Conservation (phyloP, 2,797 vertebrate species). For the Australoheros facetus region DNA sequence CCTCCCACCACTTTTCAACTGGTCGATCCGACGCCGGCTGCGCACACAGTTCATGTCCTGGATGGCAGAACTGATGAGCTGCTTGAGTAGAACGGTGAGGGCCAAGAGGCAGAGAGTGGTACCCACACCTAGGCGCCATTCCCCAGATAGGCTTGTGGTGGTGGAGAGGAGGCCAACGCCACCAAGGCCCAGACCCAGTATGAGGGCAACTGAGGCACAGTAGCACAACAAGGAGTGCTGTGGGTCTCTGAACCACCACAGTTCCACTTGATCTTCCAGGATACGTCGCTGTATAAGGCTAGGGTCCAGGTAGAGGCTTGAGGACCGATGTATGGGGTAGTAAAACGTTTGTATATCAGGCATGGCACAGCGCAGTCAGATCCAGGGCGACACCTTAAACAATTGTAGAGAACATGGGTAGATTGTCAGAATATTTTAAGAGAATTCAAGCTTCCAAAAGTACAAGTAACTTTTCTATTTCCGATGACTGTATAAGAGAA, state of each 20-base stretch:
- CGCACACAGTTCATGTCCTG: conserved; percentile 98
- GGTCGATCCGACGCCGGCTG: conserved; percentile 86
- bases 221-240: conserved; percentile 91
- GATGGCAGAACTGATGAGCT: conserved; percentile 94
- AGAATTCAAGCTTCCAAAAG: background rate
- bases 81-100: conserved; percentile 91
- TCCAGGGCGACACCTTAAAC: background rate
- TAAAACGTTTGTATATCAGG: conserved; percentile 80
- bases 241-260: conserved; percentile 95
- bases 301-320: conserved; percentile 64
- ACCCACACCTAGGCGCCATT: conserved; percentile 92
- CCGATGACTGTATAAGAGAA: background rate
- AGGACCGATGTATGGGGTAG: conserved; percentile 11
- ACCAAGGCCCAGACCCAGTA: conserved; percentile 88
- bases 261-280: conserved; percentile 90
- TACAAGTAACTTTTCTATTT: background rate
- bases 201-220: conserved; percentile 86
- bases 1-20: conserved; percentile 90
- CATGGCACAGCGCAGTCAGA: conserved; percentile 54
- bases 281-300: conserved; percentile 76
- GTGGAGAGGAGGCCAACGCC: conserved; percentile 91
- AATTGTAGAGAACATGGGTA: background rate
- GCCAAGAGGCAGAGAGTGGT: conserved; percentile 91
- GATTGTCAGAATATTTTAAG: background rate
- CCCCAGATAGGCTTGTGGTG: conserved; percentile 86